A percentile compares a stretch with the other conserved stretches of the same genome.
These are phyloP conservation scores for Sarcoramphus papa DNA, from an alignment of 2,797 vertebrate species.

Conservation along the genomic window DNA sequence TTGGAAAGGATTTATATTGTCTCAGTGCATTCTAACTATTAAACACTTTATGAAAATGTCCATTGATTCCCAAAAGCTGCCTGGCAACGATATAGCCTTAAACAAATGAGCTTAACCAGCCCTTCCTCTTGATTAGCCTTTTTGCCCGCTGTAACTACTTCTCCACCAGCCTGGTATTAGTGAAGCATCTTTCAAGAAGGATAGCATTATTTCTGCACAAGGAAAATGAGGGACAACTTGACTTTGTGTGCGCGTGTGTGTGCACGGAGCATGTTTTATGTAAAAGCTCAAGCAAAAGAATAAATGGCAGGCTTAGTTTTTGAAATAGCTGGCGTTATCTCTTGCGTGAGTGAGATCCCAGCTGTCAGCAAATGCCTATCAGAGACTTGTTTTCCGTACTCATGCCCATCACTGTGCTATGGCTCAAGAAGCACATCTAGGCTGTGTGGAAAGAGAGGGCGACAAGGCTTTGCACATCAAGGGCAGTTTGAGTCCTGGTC, in stretches of 20 bases:
- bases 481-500: not conserved
- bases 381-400: not conserved
- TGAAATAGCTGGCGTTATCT: not conserved
- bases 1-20: slow-evolving; percentile 16
- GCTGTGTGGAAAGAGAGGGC: not conserved
- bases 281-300: not conserved
- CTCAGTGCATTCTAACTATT: not conserved
- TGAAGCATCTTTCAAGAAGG: not conserved
- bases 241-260: not conserved
- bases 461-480: not conserved
- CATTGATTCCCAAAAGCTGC: not conserved
- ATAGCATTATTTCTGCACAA: not conserved
- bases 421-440: not conserved
- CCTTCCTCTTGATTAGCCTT: not conserved
- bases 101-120: not conserved
- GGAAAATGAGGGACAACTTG: not conserved
- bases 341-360: not conserved
- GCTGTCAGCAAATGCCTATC: not conserved
- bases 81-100: not conserved
- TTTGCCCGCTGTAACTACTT: not conserved
- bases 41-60: not conserved
- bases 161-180: not conserved
- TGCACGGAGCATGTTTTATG: not conserved
- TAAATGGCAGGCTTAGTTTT: not conserved
- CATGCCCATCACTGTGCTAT: not conserved